Conservation (phyloP, 2,113 vertebrate species). For the Ceyx cyanopectus region DNA sequence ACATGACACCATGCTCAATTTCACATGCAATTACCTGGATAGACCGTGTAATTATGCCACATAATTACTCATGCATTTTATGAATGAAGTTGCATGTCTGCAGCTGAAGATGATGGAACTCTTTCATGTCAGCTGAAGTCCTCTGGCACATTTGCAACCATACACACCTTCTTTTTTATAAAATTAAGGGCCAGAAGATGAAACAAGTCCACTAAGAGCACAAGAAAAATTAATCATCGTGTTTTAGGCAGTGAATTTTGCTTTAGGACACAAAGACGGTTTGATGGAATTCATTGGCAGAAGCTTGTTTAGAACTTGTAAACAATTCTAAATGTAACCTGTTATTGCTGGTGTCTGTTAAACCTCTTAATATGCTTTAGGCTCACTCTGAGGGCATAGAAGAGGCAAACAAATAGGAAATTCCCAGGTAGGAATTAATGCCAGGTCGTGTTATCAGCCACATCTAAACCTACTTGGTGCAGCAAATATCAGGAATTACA, state of each 20-base stretch:
- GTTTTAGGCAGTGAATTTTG: not conserved
- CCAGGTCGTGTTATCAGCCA: not conserved
- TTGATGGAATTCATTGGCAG: not conserved
- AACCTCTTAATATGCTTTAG: not conserved
- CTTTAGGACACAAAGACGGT: not conserved
- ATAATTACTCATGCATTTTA: slow-evolving; percentile 34
- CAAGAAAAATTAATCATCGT: not conserved
- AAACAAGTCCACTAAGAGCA: not conserved
- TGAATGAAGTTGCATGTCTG: not conserved
- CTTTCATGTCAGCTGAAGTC: not conserved
- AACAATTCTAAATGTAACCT: not conserved
- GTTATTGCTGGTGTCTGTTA: not conserved
- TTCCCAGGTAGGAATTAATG: not conserved
- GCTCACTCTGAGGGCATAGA: not conserved
- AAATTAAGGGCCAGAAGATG: not conserved
- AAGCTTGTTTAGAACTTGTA: not conserved
- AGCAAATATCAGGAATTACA: not conserved
- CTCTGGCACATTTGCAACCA: not conserved
- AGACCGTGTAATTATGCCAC: slow-evolving; percentile 33
- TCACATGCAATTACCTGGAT: slow-evolving; percentile 46
- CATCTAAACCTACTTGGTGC: not conserved
- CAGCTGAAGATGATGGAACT: not conserved
- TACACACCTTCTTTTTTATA: not conserved
- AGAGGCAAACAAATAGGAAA: slow-evolving; percentile 15
- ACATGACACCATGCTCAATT: slow-evolving; percentile 42